Evolutionary conservation across 1,140 invertebrate species (phyloP).

Genomic region (Halyomorpha halys): DNA sequence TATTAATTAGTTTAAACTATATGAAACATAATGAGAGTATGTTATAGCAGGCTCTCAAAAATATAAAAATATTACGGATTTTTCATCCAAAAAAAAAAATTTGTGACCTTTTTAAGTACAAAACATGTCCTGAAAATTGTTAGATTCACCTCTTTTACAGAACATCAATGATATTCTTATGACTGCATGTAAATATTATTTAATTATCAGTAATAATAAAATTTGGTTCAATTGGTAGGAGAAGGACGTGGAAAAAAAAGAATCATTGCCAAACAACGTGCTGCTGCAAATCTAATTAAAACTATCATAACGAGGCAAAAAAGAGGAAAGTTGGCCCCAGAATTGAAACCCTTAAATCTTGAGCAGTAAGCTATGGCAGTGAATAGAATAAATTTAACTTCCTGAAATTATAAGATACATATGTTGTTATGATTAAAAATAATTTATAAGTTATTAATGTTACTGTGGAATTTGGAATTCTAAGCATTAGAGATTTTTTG

Average conservation of each 20-base stretch:
- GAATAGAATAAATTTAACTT: neutral
- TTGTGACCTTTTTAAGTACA: no score
- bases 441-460: no score
- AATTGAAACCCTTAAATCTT: neutral
- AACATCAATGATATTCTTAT: no score
- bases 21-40: no score
- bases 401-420: neutral
- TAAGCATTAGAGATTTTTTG: no score
- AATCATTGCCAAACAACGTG: slow-evolving; percentile 13
- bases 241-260: slow-evolving; percentile 22
- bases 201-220: neutral
- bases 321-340: neutral
- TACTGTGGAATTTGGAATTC: no score
- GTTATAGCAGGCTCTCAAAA: no score
- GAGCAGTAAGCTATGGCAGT: neutral
- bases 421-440: neutral
- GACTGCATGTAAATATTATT: neutral
- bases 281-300: slow-evolving; percentile 17
- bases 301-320: neutral
- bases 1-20: slow-evolving; percentile 1
- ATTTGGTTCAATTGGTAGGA: neutral
- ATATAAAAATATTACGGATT: no score
- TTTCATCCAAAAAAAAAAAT: no score
- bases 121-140: no score
- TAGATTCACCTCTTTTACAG: no score